Conservation (phyloP, 2,113 vertebrate species). For the Mastomys natalensis region DNA sequence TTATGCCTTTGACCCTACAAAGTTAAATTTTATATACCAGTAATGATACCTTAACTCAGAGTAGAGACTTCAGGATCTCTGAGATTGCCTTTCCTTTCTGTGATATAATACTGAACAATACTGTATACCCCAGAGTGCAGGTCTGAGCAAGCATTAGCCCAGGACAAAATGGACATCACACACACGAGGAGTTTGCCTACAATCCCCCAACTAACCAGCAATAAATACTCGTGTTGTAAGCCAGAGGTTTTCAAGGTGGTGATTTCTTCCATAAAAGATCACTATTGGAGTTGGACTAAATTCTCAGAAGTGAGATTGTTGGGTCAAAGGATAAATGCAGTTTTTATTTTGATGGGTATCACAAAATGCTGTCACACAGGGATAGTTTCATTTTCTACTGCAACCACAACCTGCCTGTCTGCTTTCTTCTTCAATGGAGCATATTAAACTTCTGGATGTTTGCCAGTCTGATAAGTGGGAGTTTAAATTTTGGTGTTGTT, state of each 20-base stretch:
- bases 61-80: neutral
- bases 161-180: neutral
- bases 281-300: neutral
- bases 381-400: neutral
- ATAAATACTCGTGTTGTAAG: neutral
- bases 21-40: neutral
- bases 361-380: neutral
- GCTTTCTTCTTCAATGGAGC: neutral
- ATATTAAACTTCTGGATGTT: neutral
- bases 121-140: too few relatives aligned
- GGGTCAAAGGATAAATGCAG: neutral
- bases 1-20: neutral
- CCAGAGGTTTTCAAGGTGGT: neutral
- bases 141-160: too few relatives aligned
- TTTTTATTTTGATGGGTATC: slow-evolving; percentile 18
- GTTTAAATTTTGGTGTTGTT: neutral
- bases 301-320: slow-evolving; percentile 11
- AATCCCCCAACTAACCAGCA: neutral
- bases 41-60: neutral
- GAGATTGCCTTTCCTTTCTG: neutral
- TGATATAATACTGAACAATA: neutral
- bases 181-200: neutral
- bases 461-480: neutral
- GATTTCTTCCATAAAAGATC: neutral
- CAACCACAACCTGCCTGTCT: neutral